Evolutionary conservation across 2,888 invertebrate genomes (phyloP).

Genomic region (Neelides folsomi): DNA sequence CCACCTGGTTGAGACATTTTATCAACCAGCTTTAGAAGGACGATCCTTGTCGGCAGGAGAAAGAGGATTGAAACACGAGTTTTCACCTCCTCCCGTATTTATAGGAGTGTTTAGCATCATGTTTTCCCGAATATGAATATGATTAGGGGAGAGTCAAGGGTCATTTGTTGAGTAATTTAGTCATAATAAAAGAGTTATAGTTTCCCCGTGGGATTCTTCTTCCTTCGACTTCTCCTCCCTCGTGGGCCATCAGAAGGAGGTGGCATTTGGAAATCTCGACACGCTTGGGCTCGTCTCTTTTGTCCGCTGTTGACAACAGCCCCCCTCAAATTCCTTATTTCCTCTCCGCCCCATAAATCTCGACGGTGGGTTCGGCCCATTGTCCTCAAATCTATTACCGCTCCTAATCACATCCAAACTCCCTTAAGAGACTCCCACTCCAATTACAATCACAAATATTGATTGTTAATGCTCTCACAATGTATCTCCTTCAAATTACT

Average conservation of each 20-base stretch:
- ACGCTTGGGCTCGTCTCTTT: constrained; percentile 27
- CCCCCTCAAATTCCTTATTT: constrained; percentile 22
- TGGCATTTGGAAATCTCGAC: constrained; percentile 34
- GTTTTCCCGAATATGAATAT: too few relatives aligned
- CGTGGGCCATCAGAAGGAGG: constrained; percentile 33
- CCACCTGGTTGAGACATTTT: too few relatives aligned
- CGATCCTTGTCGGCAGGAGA: constrained; percentile 8
- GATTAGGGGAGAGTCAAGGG: constrained; percentile 27
- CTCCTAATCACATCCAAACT: too few relatives aligned
- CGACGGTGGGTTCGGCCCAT: constrained; percentile 21
- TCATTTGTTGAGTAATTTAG: constrained; percentile 31
- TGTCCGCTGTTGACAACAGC: constrained; percentile 14
- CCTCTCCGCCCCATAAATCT: constrained; percentile 32
- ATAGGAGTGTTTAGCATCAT: too few relatives aligned
- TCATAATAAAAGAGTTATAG: constrained; percentile 3
- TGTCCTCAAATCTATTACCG: constrained; percentile 5
- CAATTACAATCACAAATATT: too few relatives aligned
- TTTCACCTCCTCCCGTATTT: too few relatives aligned
- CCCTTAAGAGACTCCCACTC: too few relatives aligned
- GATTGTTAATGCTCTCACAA: too few relatives aligned
- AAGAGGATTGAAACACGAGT: constrained; percentile 9
- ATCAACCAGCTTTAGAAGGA: too few relatives aligned
- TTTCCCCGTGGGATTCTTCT: constrained; percentile 19
- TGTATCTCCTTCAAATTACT: too few relatives aligned
- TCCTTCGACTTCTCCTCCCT: constrained; percentile 10